A percentile compares a stretch with the other conserved stretches of the same genome.
phyloP scores from a whole-genome alignment of 2,797 vertebrate species.

The Heteromormyrus szaboi region DNA sequence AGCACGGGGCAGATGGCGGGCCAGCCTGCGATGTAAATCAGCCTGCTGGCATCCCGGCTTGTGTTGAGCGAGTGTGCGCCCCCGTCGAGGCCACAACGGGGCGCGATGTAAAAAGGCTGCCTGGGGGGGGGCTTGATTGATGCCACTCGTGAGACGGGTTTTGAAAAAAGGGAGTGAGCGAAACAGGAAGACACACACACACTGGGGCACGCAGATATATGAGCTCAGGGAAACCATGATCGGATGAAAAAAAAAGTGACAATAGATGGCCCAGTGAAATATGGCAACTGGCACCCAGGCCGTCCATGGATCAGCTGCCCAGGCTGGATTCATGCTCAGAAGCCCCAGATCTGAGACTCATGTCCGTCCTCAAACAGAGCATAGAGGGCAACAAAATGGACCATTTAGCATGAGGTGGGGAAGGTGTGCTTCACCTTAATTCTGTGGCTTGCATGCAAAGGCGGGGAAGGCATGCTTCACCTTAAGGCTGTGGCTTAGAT shows the following conservation, averaged over 20 bases:
- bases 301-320: background rate
- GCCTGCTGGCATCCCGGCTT: background rate
- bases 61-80: background rate
- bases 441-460: background rate
- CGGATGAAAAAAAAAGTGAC: background rate
- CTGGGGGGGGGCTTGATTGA: slow-evolving; percentile 20
- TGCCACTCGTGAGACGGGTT: slow-evolving; percentile 27
- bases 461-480: too few relatives aligned
- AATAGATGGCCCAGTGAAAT: background rate
- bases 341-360: background rate
- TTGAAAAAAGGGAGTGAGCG: background rate
- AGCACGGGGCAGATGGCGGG: background rate
- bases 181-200: background rate
- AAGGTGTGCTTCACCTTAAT: too few relatives aligned
- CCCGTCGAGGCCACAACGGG: background rate
- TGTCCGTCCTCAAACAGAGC: background rate
- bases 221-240: background rate
- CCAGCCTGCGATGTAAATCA: slow-evolving; percentile 20
- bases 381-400: background rate
- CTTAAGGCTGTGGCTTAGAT: too few relatives aligned
- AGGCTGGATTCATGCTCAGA: background rate
- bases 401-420: background rate
- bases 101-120: background rate
- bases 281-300: too few relatives aligned
- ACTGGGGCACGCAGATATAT: background rate